Evolutionary conservation across 23 tunicate species (phyloP).

Genomic region (Styela clava): DNA sequence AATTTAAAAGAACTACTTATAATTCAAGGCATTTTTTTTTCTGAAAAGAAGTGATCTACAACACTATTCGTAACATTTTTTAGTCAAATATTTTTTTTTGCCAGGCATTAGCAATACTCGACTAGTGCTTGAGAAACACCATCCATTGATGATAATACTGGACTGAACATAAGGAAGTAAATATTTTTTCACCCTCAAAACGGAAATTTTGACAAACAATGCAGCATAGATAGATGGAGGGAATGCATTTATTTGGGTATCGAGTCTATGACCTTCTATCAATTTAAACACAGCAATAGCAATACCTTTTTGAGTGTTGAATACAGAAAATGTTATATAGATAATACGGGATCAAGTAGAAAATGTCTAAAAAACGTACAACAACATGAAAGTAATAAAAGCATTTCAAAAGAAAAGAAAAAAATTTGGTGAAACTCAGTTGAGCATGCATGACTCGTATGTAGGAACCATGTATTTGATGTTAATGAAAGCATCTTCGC

Average conservation of each 20-base stretch:
- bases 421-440: conserved; percentile 34
- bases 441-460: conserved; percentile 99
- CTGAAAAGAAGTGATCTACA: background rate
- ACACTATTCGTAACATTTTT: background rate
- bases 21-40: too few species aligned
- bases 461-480: conserved; percentile 99
- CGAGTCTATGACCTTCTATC: background rate
- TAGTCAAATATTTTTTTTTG: too few species aligned
- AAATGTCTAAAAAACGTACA: background rate
- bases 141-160: too few species aligned
- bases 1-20: too few species aligned
- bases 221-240: background rate
- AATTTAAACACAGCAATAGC: background rate
- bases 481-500: conserved; percentile 99
- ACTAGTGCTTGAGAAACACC: too few species aligned
- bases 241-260: background rate
- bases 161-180: too few species aligned
- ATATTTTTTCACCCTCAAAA: too few species aligned
- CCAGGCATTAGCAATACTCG: too few species aligned
- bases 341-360: background rate
- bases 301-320: background rate
- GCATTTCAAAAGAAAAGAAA: background rate
- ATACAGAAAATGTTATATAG: background rate
- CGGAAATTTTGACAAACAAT: background rate
- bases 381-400: background rate